These are phyloP conservation scores for Wasmannia auropunctata DNA, from an alignment of 1,140 invertebrate genomes.

Conservation along the genomic window DNA sequence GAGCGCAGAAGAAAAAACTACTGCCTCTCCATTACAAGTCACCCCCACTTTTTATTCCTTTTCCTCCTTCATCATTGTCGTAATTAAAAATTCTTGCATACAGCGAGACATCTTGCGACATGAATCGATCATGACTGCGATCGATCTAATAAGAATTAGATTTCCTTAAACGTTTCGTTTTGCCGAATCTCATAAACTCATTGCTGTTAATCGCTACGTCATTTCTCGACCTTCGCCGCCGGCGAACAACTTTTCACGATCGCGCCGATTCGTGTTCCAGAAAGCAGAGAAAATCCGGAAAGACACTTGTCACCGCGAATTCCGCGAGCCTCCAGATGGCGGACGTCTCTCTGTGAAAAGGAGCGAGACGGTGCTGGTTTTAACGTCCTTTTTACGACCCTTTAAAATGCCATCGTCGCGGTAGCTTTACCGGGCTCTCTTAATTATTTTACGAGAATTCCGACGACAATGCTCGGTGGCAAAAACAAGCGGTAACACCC, in stretches of 20 bases:
- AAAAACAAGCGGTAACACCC: slow-evolving; percentile 84
- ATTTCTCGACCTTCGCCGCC: background rate
- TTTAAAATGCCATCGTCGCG: slow-evolving; percentile 83
- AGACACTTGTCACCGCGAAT: background rate
- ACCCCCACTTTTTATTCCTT: background rate
- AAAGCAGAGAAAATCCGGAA: background rate
- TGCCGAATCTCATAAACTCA: too few relatives aligned
- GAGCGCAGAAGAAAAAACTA: background rate
- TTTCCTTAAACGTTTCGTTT: background rate
- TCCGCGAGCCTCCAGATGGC: slow-evolving; percentile 55
- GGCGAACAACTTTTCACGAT: background rate
- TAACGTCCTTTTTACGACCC: slow-evolving; percentile 84
- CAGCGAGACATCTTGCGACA: background rate
- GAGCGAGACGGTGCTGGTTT: slow-evolving; percentile 76
- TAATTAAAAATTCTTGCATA: slow-evolving; percentile 11
- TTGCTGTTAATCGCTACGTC: background rate
- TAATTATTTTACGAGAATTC: slow-evolving; percentile 86
- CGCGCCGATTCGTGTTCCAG: background rate
- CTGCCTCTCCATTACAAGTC: background rate
- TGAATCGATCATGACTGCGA: background rate
- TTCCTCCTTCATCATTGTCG: background rate
- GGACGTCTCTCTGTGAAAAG: slow-evolving; percentile 52
- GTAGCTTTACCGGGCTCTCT: slow-evolving; percentile 78
- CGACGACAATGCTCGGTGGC: slow-evolving; percentile 82
- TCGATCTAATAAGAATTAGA: too few relatives aligned